These are phyloP conservation scores for Leptinotarsa peninsularis DNA, from an alignment of 2,888 invertebrate genomes.

Conservation along the genomic window DNA sequence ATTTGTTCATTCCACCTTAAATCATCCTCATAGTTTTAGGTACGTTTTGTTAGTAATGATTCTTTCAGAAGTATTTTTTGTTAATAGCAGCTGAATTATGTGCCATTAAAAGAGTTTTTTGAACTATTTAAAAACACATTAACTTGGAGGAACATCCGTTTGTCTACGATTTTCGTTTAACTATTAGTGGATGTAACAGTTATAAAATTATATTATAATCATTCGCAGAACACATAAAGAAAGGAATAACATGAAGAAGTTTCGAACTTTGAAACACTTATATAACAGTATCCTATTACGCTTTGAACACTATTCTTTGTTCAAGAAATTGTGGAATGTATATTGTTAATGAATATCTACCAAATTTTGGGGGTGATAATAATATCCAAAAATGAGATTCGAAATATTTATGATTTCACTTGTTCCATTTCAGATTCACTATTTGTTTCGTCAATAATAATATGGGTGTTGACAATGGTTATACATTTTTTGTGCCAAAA, in stretches of 20 bases:
- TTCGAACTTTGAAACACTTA: neutral
- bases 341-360: too few species aligned
- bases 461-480: too few species aligned
- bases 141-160: conserved; percentile 39
- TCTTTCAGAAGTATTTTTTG: conserved; percentile 40
- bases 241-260: neutral
- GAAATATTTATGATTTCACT: too few species aligned
- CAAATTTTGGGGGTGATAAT: too few species aligned
- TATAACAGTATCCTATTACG: neutral
- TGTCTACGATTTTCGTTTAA: conserved; percentile 25
- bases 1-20: neutral
- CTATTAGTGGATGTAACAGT: neutral
- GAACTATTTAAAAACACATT: conserved; percentile 44
- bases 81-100: conserved; percentile 42
- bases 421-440: too few species aligned
- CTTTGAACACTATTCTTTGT: too few species aligned
- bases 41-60: conserved; percentile 23
- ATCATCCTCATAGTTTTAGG: neutral
- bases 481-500: too few species aligned
- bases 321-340: too few species aligned
- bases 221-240: neutral
- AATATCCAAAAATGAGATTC: too few species aligned
- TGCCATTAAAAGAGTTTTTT: conserved; percentile 42
- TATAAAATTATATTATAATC: neutral
- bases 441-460: too few species aligned